These are phyloP conservation scores for Rhodophaea formosa DNA, from an alignment of 2,888 invertebrate species.

Conservation along the genomic window DNA sequence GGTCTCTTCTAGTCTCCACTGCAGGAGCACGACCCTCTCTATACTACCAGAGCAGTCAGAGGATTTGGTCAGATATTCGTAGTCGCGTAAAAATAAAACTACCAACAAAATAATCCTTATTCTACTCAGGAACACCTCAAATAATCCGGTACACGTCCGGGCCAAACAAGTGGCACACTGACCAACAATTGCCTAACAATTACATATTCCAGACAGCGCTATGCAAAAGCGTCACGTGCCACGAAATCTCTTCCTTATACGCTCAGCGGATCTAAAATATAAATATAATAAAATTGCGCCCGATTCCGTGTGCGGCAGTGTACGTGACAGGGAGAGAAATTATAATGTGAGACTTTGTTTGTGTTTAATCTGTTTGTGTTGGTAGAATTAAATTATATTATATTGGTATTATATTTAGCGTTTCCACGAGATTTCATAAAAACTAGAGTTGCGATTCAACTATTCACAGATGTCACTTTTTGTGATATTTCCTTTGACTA, in stretches of 20 bases:
- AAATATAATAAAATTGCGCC: conserved; percentile 34
- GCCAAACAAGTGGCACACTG: conserved; percentile 17
- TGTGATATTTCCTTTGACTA: too few species aligned
- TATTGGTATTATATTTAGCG: too few species aligned
- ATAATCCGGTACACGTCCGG: conserved; percentile 12
- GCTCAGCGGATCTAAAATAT: conserved; percentile 30
- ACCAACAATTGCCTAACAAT: conserved; percentile 37
- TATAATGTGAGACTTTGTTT: conserved; percentile 16
- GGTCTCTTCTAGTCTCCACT: too few species aligned
- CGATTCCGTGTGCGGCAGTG: conserved; percentile 5
- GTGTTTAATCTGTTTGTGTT: not conserved
- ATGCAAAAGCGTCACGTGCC: conserved; percentile 58
- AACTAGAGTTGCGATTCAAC: too few species aligned
- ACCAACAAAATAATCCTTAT: not conserved
- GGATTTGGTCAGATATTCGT: too few species aligned
- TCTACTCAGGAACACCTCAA: not conserved
- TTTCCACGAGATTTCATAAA: too few species aligned
- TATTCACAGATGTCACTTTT: too few species aligned
- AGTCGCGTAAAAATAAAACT: not conserved
- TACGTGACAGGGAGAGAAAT: conserved; percentile 20
- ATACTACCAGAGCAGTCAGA: too few species aligned
- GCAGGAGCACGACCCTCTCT: too few species aligned
- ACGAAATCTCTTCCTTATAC: conserved; percentile 44
- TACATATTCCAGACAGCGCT: conserved; percentile 57
- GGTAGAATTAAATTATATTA: too few species aligned